Evolutionary conservation across 2,797 vertebrate species (phyloP).

Genomic region (Botia kubotai): DNA sequence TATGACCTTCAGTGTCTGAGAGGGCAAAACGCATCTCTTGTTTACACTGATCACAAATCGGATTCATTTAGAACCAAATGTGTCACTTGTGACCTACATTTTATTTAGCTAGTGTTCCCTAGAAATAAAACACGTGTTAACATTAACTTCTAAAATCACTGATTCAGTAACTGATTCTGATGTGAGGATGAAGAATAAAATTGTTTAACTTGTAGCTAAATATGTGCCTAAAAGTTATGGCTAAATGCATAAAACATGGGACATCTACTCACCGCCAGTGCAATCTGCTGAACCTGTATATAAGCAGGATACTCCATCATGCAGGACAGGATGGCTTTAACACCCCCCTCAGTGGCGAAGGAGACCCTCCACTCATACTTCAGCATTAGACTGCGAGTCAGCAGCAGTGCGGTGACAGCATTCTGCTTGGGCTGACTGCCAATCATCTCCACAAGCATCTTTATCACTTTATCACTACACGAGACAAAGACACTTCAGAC

Average conservation of each 20-base stretch:
- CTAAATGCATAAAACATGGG: too few relatives aligned
- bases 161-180: neutral
- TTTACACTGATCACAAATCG: neutral
- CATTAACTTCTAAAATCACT: neutral
- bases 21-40: neutral
- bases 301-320: constrained; percentile 85
- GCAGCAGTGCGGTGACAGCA: constrained; percentile 77
- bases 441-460: constrained; percentile 86
- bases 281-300: constrained; percentile 85
- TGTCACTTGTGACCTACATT: too few relatives aligned
- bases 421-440: constrained; percentile 78
- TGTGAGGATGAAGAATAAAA: neutral
- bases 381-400: constrained; percentile 84
- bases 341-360: constrained; percentile 90
- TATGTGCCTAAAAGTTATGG: too few relatives aligned
- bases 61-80: too few relatives aligned
- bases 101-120: too few relatives aligned
- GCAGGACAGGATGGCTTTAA: constrained; percentile 86
- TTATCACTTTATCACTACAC: constrained; percentile 87
- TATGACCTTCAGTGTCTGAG: constrained; percentile 88
- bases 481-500: neutral
- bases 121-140: too few relatives aligned
- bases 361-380: constrained; percentile 85
- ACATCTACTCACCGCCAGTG: constrained; percentile 82
- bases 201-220: too few relatives aligned